Base-by-base conservation (phyloP, 1,140 invertebrate species). In the Drosophila nikananu region DNA sequence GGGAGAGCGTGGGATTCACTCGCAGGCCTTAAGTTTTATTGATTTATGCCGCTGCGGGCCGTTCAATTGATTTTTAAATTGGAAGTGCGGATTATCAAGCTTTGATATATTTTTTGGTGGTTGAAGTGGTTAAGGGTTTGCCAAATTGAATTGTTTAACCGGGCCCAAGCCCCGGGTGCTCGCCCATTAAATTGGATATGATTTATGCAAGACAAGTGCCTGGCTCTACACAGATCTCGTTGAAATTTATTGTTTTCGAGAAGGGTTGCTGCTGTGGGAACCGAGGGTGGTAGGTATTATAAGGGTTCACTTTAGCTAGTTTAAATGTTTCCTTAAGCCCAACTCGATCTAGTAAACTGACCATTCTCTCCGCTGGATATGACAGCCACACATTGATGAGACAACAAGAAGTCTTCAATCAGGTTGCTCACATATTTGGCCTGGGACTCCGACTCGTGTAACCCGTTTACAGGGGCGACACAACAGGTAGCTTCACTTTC, bases 121-220 rank as follows among this genome's bases (percentile, higher is more conserved):
- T 65, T 60, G 59, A 48, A 68, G 49, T 63, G 32, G 41, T 54
- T 58, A 61, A 41, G 44, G 63, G 51, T 32, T 80, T 80, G 78
- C 78, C 71, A 86, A 83, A 83, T 86, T 82, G 57, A 82, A 78
- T 55, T 79, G 71, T 83, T 80, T 48, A 60, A 35, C 48, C 23
- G 13, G 54, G 57, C 48, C 39, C 37, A 27, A 42, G 17, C 48
- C 17, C 25, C 25, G 57, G 51, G 46, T 62, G 49, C 57, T 58
- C 19, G 37, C 27, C 46, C 52, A 77, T 80, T 83, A 51, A 87
- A 79, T 89, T 68, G 60, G 21, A 55, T 79, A 66, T 89, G 78
- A 89, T 90, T 89, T 89, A 89, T 75, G 59, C 55, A 52, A 41
- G 78, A 89, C 84, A 87, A 87, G 84, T 87, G 84, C 30, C 58